These are phyloP conservation scores for Puffinus mauretanicus DNA, from an alignment of 2,113 vertebrate species.

Conservation along the genomic window DNA sequence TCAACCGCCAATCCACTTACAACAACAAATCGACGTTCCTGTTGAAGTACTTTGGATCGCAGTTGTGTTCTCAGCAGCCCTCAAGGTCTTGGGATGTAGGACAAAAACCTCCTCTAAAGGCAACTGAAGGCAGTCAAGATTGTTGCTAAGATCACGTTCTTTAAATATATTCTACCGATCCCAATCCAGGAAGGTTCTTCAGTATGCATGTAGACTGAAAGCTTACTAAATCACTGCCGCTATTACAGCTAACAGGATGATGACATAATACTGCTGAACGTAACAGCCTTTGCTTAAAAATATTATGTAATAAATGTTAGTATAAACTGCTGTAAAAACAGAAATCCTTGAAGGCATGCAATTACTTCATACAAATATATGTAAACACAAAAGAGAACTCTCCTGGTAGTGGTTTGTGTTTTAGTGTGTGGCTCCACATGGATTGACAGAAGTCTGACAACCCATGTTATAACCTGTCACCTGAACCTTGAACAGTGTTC, in stretches of 20 bases:
- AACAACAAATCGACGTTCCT: not conserved
- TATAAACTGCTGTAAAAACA: constrained; percentile 49
- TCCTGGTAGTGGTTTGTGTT: not conserved
- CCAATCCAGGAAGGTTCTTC: not conserved
- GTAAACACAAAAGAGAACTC: not conserved
- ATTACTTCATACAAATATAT: constrained; percentile 5
- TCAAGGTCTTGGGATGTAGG: not conserved
- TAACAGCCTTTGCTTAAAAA: constrained; percentile 29
- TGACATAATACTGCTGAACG: not conserved
- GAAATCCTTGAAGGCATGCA: constrained; percentile 59
- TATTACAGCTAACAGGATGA: not conserved
- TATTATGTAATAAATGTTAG: not conserved
- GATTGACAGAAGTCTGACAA: constrained; percentile 90
- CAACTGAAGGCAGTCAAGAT: not conserved
- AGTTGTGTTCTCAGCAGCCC: not conserved
- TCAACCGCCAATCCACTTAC: not conserved
- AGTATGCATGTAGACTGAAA: not conserved
- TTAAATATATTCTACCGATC: not conserved
- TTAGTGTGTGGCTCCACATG: constrained; percentile 81
- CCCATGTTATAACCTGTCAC: constrained; percentile 92
- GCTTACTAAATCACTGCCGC: not conserved
- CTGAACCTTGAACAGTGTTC: constrained; percentile 91
- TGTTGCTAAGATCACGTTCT: not conserved
- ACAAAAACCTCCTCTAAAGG: not conserved
- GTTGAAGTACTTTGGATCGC: not conserved